Evolutionary conservation across 2,113 vertebrate species (phyloP).

Genomic region (Gavia stellata): DNA sequence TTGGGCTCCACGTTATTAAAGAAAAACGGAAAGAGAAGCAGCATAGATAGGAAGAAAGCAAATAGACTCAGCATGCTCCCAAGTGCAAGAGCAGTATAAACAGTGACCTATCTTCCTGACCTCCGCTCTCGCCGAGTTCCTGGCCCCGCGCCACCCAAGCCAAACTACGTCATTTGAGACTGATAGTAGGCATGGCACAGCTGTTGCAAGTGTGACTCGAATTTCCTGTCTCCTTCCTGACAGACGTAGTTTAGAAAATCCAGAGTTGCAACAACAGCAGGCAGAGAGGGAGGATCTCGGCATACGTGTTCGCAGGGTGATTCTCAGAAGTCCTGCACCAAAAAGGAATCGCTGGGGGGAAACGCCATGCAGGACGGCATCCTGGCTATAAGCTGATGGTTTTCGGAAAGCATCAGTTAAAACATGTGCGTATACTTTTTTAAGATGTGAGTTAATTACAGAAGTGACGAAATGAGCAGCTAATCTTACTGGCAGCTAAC

Average conservation of each 20-base stretch:
- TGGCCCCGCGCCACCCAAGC: constrained; percentile 74
- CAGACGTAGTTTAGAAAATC: constrained; percentile 78
- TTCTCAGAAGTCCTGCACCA: constrained; percentile 3
- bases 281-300: constrained; percentile 30
- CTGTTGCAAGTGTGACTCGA: constrained; percentile 85
- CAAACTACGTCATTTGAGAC: constrained; percentile 74
- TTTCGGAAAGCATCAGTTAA: neutral
- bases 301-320: neutral
- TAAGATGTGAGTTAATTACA: neutral
- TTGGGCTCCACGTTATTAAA: constrained; percentile 52
- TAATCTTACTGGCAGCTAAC: neutral
- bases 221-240: constrained; percentile 97
- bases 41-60: constrained; percentile 73
- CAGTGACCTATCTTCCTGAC: constrained; percentile 79
- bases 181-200: constrained; percentile 78
- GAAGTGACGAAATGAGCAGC: neutral
- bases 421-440: neutral
- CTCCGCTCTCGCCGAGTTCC: constrained; percentile 70
- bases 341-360: neutral
- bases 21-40: constrained; percentile 78
- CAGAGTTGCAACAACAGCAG: constrained; percentile 79
- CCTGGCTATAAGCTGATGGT: neutral
- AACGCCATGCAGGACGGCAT: neutral
- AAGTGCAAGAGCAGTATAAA: constrained; percentile 58
- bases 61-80: constrained; percentile 64